Conservation (phyloP, 2,888 invertebrate genomes). For the Apodemia hepburni region DNA sequence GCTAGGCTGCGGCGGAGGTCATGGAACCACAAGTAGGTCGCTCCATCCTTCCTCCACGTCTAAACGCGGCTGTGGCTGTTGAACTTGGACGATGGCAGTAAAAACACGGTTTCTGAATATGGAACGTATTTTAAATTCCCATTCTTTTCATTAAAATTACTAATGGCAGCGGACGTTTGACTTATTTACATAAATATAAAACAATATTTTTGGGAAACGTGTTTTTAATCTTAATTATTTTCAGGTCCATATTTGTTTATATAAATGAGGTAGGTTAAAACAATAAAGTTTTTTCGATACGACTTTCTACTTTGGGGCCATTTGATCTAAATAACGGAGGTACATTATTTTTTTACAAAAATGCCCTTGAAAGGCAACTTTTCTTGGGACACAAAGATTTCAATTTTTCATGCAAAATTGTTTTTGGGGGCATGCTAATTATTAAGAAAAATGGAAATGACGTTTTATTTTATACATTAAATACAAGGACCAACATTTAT, state of each 20-base stretch:
- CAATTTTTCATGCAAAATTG: too few species aligned
- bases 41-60: constrained; percentile 72
- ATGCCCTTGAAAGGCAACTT: too few species aligned
- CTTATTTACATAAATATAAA: constrained; percentile 18
- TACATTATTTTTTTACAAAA: too few species aligned
- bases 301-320: too few species aligned
- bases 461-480: too few species aligned
- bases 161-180: constrained; percentile 32
- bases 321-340: too few species aligned
- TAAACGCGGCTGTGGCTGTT: constrained; percentile 51
- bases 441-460: too few species aligned
- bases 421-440: too few species aligned
- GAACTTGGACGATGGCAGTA: constrained; percentile 65
- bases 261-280: too few species aligned
- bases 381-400: too few species aligned
- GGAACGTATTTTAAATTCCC: constrained; percentile 44
- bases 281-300: too few species aligned
- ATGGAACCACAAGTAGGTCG: constrained; percentile 78
- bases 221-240: neutral
- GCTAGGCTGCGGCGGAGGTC: constrained; percentile 75
- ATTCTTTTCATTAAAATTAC: constrained; percentile 34
- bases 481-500: too few species aligned
- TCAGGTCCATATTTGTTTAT: neutral
- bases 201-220: neutral
- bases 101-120: constrained; percentile 73